Percentiles rank a stretch among this genome's conserved stretches.
Conservation (phyloP, 2,797 vertebrate genomes). For the Petrocephalus schoutedeni region DNA sequence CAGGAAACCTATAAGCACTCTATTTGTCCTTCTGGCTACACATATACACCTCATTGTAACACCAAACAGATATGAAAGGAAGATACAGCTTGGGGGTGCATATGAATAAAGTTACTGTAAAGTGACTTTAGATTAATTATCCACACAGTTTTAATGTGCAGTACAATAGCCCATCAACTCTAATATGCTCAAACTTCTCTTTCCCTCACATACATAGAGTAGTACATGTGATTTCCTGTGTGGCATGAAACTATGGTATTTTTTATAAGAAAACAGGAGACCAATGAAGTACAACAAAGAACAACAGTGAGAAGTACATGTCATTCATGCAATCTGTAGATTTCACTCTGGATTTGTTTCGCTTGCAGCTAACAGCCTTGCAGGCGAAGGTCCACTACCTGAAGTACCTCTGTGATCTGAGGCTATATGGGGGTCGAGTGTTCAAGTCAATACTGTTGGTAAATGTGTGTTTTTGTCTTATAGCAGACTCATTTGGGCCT, state of each 20-base stretch:
- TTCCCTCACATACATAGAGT: background rate
- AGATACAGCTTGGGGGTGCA: background rate
- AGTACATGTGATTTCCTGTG: background rate
- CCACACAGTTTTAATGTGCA: background rate
- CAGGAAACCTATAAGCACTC: background rate
- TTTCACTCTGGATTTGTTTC: background rate
- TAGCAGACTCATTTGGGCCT: background rate
- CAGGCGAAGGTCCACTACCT: conserved; percentile 98
- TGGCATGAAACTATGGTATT: background rate
- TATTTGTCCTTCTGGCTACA: background rate
- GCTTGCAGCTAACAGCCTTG: conserved; percentile 80
- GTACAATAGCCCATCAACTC: background rate
- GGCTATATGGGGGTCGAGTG: conserved; percentile 91
- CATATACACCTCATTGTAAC: background rate
- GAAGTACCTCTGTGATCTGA: conserved; percentile 93
- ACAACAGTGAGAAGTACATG: too few relatives aligned
- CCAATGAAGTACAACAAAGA: background rate
- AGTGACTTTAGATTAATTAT: background rate
- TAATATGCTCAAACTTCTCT: background rate
- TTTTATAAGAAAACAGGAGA: background rate
- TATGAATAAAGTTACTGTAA: background rate
- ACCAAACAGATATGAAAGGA: background rate
- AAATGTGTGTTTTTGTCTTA: conserved; percentile 47
- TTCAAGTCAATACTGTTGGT: conserved; percentile 92
- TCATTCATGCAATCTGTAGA: background rate